Base-by-base conservation (phyloP, 2,113 vertebrate species). In the Excalfactoria chinensis region DNA sequence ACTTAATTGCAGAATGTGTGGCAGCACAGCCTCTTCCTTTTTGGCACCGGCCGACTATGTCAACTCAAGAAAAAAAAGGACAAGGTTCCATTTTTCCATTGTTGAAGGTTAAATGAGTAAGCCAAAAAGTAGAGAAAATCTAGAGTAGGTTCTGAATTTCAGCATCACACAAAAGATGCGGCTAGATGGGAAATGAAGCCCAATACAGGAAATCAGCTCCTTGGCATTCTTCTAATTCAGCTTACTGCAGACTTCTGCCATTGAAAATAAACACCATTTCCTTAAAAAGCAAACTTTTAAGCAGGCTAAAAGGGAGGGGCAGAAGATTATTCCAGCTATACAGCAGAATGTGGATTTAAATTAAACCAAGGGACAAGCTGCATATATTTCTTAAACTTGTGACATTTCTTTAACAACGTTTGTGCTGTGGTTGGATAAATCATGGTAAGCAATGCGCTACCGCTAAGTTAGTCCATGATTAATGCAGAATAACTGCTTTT, bases 381-480 rank as follows among this genome's bases (percentile, higher is more conserved):
- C 81, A 84, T 81, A 20, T 73, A 96, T 93, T 90, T 84, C 56
- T 95, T 86, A 84, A 96, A 84, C 44, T 84, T 43, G 48, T 93
- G 79, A 78, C 41, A 93, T 51, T 94, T 80, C 89, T 76, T 77
- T 94, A 91, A 82, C 58, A 86, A 89, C 44, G 49, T 84, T 72
- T 92, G 75, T 92, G 63, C 51, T 92, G 48, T 63, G 23, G 14
- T 80, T 92, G 94, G 95, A 94, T 95, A 96, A 97, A 95, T 86
- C 83, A 56, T 12, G 63, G 63, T 71, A 83, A 94, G 84, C 34
- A 80, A 71, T 70, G 89, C 78, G 82, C 28, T 90, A 30, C 63
- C 84, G 95, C 90, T 82, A 97, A 95, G 73, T 71, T 62, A 81
- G 49, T 73, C 90, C 79, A 80, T 77, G 66, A 97, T 95, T 96